Conservation (phyloP, 2,888 invertebrate species). For the Eumerus sabulonum region DNA sequence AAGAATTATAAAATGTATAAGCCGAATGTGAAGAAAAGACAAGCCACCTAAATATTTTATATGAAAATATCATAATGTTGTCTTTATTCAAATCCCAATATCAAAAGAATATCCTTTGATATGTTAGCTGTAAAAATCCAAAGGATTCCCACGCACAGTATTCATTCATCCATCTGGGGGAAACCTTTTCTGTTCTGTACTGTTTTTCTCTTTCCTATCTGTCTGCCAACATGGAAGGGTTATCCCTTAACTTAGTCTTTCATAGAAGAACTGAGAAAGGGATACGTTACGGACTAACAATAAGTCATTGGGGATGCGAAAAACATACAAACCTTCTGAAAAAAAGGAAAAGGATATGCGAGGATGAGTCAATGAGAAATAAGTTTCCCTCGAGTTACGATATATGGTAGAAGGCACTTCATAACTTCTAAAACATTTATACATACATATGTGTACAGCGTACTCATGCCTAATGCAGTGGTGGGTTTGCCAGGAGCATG, state of each 20-base stretch:
- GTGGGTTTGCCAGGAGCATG: conserved; percentile 8
- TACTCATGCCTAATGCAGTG: conserved; percentile 23
- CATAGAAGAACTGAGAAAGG: not conserved
- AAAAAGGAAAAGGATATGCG: too few species aligned
- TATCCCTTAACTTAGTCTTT: conserved; percentile 20
- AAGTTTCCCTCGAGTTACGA: not conserved
- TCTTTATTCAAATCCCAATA: conserved; percentile 40
- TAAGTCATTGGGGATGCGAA: conserved; percentile 29
- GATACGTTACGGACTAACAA: not conserved
- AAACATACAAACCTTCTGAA: not conserved
- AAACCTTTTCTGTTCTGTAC: conserved; percentile 1
- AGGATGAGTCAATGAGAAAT: not conserved
- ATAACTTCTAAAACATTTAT: conserved; percentile 46
- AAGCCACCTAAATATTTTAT: conserved; percentile 20
- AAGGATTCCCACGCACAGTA: conserved; percentile 30
- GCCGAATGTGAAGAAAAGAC: not conserved
- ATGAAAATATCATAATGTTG: conserved; percentile 31
- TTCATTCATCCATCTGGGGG: conserved; percentile 3
- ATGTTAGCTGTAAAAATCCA: conserved; percentile 31
- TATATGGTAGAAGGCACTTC: conserved; percentile 14
- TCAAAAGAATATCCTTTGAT: conserved; percentile 42
- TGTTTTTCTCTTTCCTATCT: too few species aligned
- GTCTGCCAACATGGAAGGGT: conserved; percentile 24
- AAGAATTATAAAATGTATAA: too few species aligned
- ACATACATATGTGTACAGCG: too few species aligned